These are phyloP conservation scores for Cirrhinus mrigala DNA, from an alignment of 2,797 vertebrate species.

Conservation along the genomic window DNA sequence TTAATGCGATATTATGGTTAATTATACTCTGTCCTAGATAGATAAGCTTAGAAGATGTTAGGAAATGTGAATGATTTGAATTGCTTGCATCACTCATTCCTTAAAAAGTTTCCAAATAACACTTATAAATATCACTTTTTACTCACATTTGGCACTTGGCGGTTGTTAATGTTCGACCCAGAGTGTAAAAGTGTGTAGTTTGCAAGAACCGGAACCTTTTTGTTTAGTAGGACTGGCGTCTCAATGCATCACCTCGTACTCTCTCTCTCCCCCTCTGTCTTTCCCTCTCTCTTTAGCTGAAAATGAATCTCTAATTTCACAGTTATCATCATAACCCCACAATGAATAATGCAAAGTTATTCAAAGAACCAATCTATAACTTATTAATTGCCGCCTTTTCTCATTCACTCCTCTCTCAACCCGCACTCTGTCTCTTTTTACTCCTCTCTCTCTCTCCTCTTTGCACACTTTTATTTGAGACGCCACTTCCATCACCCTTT, in stretches of 20 bases:
- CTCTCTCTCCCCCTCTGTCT: slow-evolving; percentile 38
- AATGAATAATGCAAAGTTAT: slow-evolving; percentile 63
- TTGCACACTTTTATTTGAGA: slow-evolving; percentile 49
- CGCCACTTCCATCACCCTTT: slow-evolving; percentile 51
- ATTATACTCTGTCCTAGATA: neutral
- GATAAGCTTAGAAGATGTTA: neutral
- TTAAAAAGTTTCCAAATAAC: neutral
- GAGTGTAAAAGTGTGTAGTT: neutral
- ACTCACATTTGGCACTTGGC: neutral
- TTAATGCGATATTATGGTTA: neutral
- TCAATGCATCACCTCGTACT: neutral
- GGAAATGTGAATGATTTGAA: neutral
- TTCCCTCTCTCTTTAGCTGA: slow-evolving; percentile 30
- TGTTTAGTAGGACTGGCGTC: slow-evolving; percentile 11
- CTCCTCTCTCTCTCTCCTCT: slow-evolving; percentile 6
- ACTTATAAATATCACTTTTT: neutral
- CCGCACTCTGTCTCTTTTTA: slow-evolving; percentile 7
- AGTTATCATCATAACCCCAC: slow-evolving; percentile 61
- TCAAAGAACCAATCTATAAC: slow-evolving; percentile 59
- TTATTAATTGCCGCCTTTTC: slow-evolving; percentile 58
- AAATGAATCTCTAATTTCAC: slow-evolving; percentile 62
- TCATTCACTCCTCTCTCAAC: slow-evolving; percentile 1
- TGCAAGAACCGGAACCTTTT: slow-evolving; percentile 57
- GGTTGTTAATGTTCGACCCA: neutral
- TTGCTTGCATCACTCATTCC: neutral